phyloP scores from a whole-genome alignment of 1,140 invertebrate genomes.

The Notospermus geniculatus region DNA sequence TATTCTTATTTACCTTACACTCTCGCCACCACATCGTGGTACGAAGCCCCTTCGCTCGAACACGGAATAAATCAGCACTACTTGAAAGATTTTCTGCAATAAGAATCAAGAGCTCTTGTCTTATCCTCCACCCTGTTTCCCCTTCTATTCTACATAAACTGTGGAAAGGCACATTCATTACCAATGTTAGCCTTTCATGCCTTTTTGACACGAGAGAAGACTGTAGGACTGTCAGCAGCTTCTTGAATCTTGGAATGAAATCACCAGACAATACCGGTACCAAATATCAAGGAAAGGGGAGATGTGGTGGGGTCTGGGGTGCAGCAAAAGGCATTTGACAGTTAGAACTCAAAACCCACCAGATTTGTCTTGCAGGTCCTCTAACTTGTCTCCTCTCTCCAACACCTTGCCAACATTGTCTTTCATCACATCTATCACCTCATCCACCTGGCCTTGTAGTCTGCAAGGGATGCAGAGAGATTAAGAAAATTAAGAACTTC shows the following conservation, averaged over 20 bases:
- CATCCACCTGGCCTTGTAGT: conserved; percentile 60
- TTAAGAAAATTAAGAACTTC: too few relatives aligned
- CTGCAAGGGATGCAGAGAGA: conserved; percentile 40
- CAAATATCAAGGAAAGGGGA: too few relatives aligned
- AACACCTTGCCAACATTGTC: conserved; percentile 62
- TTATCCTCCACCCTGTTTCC: too few relatives aligned
- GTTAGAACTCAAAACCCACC: conserved; percentile 30
- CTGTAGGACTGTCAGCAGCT: too few relatives aligned
- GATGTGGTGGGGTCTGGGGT: neutral
- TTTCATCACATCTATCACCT: conserved; percentile 62
- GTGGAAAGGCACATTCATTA: too few relatives aligned
- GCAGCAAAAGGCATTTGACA: neutral
- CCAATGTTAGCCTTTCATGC: too few relatives aligned
- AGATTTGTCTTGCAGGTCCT: conserved; percentile 61
- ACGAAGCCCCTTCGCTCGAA: conserved; percentile 57
- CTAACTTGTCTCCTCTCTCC: conserved; percentile 61
- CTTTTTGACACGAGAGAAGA: too few relatives aligned
- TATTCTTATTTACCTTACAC: conserved; percentile 51
- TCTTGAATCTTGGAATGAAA: too few relatives aligned
- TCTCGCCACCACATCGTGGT: conserved; percentile 61
- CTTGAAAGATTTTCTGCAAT: conserved; percentile 51
- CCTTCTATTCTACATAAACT: too few relatives aligned
- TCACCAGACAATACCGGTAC: too few relatives aligned
- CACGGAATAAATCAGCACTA: conserved; percentile 59
- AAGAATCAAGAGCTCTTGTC: conserved; percentile 2